Percentiles rank a stretch among this genome's conserved stretches.
Evolutionary conservation across 92 coral and sea anemone genomes (phyloP).

Genomic region (Meandrina meandrites): DNA sequence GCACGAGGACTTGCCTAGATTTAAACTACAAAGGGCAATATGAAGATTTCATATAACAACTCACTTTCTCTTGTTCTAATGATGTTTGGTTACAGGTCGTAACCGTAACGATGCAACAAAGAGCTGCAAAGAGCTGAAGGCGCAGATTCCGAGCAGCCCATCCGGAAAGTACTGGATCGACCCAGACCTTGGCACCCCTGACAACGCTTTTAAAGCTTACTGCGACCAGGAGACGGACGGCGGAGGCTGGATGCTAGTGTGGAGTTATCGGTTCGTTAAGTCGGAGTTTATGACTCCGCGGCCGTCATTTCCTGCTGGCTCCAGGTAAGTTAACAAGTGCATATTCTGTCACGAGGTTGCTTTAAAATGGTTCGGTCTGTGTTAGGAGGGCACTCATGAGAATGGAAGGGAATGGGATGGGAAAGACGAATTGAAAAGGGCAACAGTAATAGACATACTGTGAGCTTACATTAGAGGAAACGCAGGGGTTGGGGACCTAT

Average conservation of each 20-base stretch:
- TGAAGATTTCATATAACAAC: no score
- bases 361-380: no score
- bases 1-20: no score
- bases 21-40: no score
- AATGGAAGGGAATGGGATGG: no score
- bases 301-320: background rate
- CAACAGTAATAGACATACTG: no score
- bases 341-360: background rate
- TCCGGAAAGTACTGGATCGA: conserved; percentile 35
- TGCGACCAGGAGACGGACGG: conserved; percentile 36
- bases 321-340: background rate
- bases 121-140: conserved; percentile 32
- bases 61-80: background rate
- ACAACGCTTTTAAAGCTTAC: conserved; percentile 18
- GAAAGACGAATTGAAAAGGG: no score
- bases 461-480: no score
- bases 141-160: background rate
- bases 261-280: conserved; percentile 5
- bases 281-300: background rate
- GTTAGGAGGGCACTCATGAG: no score
- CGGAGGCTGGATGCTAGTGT: conserved; percentile 49
- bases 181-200: conserved; percentile 25
- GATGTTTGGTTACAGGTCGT: background rate
- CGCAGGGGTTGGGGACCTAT: no score
- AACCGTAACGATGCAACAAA: background rate